Percentiles rank a stretch among this genome's conserved stretches.
phyloP scores from a whole-genome alignment of 2,113 vertebrate genomes.

The Nipponia nippon region DNA sequence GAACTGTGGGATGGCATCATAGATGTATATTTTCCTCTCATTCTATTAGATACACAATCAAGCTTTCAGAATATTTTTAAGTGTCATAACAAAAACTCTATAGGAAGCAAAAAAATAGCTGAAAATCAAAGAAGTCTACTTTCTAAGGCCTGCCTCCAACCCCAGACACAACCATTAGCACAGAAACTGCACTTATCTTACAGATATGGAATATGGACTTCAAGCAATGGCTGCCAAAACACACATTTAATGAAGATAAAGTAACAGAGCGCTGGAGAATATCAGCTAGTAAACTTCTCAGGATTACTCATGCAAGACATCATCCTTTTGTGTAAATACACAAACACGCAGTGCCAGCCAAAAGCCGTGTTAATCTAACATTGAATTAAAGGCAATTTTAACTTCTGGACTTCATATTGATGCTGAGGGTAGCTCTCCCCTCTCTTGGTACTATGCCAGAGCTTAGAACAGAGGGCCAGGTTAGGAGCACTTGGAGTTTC shows the following conservation, averaged over 20 bases:
- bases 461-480: neutral
- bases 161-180: neutral
- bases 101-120: neutral
- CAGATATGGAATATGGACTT: neutral
- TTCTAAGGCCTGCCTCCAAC: neutral
- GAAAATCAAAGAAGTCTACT: neutral
- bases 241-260: neutral
- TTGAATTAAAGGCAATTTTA: neutral
- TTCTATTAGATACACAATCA: neutral
- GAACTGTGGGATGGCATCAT: neutral
- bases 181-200: neutral
- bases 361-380: neutral
- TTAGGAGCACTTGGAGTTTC: neutral
- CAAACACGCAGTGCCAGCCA: neutral
- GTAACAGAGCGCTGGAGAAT: neutral
- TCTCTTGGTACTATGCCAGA: neutral
- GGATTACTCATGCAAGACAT: neutral
- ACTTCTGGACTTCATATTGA: neutral
- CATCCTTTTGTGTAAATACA: neutral
- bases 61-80: neutral
- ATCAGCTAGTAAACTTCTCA: neutral
- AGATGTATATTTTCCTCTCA: neutral
- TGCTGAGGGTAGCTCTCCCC: neutral
- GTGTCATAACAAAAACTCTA: neutral
- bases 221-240: neutral